Conservation (phyloP, 2,113 vertebrate species). For the Sphaerodactylus townsendi region DNA sequence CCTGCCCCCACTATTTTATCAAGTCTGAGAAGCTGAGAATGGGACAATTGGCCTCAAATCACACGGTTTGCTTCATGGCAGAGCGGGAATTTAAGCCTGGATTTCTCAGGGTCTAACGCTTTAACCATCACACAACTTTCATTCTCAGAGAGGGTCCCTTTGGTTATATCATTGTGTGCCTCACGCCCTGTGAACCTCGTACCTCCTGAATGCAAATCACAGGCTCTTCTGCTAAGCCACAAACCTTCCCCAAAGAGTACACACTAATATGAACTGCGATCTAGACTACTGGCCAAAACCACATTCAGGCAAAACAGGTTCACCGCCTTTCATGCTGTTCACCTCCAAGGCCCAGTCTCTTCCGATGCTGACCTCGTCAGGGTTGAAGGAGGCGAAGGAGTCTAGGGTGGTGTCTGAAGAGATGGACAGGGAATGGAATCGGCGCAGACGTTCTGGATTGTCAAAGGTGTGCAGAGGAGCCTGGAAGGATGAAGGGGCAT, state of each 20-base stretch:
- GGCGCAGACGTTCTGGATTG: slow-evolving; percentile 76
- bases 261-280: not conserved
- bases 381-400: slow-evolving; percentile 85
- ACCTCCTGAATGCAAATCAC: not conserved
- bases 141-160: no score
- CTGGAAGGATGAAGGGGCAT: slow-evolving; percentile 1
- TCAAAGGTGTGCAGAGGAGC: slow-evolving; percentile 70
- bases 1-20: no score
- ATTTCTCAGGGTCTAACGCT: no score
- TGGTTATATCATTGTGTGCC: not conserved
- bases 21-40: no score
- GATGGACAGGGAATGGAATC: slow-evolving; percentile 87
- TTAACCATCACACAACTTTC: no score
- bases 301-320: not conserved
- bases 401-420: slow-evolving; percentile 88
- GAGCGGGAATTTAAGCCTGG: no score
- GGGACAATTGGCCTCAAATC: no score
- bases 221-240: no score
- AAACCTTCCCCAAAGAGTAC: no score
- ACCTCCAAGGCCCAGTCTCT: accelerated
- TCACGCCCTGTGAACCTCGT: no score
- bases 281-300: not conserved
- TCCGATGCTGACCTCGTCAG: slow-evolving; percentile 77
- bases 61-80: no score
- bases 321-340: not conserved